Evolutionary conservation across 2,888 invertebrate genomes (phyloP), one percentile per base, ranked within the genome.

Genomic region (Orchesellides sinensis): DNA sequence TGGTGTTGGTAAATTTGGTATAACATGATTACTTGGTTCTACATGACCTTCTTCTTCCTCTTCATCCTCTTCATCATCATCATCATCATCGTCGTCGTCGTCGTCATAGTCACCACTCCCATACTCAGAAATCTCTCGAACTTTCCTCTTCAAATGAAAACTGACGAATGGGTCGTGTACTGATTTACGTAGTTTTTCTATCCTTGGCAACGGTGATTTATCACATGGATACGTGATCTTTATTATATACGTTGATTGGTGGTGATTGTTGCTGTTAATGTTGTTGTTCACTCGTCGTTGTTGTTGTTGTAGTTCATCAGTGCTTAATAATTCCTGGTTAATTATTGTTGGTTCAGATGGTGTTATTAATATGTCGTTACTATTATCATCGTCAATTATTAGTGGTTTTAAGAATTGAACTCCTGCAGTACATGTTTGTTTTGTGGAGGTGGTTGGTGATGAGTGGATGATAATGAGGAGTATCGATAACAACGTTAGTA

Each of bases 21-120:
- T 54, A 12, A 54, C 54, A 14, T 54, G 54, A 12, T 54, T 54
- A 1, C 4, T 5, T 1, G 54, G 54, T 25, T 54, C 61, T 1
- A 61, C 2, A 32, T 2, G 4, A 14, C 14, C 1, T 32, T 52
- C 68, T 29, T 52, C 19, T 6, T 47, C 35, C n/a, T 68, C 49
- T 23, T 70, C 70, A 8, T 73, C 59, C n/a, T 61, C 72, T 0
- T 47, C 72, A 1, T 73, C 61, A 19, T 61, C 72, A 0, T 61
- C 72, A 14, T 61, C 72, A 0, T 73, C 72, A 12, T 73, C 72
- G 40, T 73, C 72, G 10, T 73, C 72, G 4, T 73, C 47, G n/a
- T 61, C 61, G 29, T 73, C 72, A 19, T 47, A 59, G 47, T 73
- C 72, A 21, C 61, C 72, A 45, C 27, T 47, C 47, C 61, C 72